phyloP scores from a whole-genome alignment of 2,888 invertebrate genomes.

The Lathronympha strigana region DNA sequence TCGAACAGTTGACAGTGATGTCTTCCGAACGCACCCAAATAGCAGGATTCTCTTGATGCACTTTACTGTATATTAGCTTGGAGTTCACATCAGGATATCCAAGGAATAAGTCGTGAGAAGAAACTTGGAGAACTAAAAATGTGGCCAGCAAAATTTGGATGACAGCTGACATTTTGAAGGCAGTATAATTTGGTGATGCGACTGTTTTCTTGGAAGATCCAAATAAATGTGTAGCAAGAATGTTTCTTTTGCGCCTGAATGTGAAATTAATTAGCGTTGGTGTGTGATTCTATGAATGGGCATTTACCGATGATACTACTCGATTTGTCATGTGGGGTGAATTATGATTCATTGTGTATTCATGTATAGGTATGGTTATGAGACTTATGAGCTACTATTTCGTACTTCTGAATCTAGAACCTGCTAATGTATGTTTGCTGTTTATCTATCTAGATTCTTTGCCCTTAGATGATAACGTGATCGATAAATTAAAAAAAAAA shows the following conservation, averaged over 20 bases:
- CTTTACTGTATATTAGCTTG: conserved; percentile 66
- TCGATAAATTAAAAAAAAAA: too few species aligned
- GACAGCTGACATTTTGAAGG: conserved; percentile 13
- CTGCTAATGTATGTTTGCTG: background rate
- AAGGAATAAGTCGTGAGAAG: conserved; percentile 43
- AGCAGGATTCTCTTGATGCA: conserved; percentile 70
- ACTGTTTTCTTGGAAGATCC: conserved; percentile 14
- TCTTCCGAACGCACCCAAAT: conserved; percentile 65
- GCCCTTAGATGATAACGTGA: too few species aligned
- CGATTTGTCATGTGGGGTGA: conserved; percentile 26
- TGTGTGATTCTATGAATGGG: conserved; percentile 43
- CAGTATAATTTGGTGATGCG: background rate
- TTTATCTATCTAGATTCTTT: too few species aligned
- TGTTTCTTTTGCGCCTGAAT: background rate
- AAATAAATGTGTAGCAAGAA: conserved; percentile 21
- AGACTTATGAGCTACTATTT: background rate
- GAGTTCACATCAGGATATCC: conserved; percentile 67
- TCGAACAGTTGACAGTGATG: conserved; percentile 64
- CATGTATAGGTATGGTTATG: too few species aligned
- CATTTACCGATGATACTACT: conserved; percentile 25
- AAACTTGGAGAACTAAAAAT: conserved; percentile 1
- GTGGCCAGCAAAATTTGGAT: background rate
- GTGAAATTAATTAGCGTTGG: conserved; percentile 27
- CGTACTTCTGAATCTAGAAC: background rate
- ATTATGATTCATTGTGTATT: conserved; percentile 25